phyloP scores from a whole-genome alignment of 2,797 vertebrate species.

The Erithacus rubecula region DNA sequence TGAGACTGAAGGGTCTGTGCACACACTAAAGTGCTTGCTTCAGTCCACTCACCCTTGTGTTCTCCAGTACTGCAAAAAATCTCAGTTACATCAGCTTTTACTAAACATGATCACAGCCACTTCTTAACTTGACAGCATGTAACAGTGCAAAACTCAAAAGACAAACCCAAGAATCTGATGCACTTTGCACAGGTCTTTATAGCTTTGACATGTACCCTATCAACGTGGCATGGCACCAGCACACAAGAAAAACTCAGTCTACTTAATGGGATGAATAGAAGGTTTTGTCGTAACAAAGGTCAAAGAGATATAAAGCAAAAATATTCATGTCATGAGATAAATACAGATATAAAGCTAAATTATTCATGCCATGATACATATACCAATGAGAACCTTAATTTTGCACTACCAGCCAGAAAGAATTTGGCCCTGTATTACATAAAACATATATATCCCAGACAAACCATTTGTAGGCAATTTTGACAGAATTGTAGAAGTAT shows the following conservation, averaged over 20 bases:
- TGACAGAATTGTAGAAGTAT: background rate
- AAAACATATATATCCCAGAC: background rate
- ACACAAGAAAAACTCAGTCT: background rate
- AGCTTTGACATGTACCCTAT: background rate
- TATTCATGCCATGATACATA: background rate
- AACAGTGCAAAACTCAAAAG: background rate
- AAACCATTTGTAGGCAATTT: background rate
- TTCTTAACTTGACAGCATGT: background rate
- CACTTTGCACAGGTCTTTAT: background rate
- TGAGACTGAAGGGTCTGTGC: background rate
- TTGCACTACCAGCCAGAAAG: background rate
- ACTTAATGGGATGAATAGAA: background rate
- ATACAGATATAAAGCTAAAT: background rate
- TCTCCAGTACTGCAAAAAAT: background rate
- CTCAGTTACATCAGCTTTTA: background rate
- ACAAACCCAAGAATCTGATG: background rate
- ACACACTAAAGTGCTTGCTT: fast-evolving
- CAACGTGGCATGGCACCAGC: background rate
- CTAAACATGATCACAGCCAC: background rate
- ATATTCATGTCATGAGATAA: background rate
- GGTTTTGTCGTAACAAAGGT: background rate
- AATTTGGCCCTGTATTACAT: background rate
- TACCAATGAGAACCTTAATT: background rate
- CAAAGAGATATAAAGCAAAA: background rate
- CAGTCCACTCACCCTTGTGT: background rate